A percentile compares a stretch with the other conserved stretches of the same genome.
Evolutionary conservation across 1,140 invertebrate genomes (phyloP).

Genomic region (Ostrea edulis): DNA sequence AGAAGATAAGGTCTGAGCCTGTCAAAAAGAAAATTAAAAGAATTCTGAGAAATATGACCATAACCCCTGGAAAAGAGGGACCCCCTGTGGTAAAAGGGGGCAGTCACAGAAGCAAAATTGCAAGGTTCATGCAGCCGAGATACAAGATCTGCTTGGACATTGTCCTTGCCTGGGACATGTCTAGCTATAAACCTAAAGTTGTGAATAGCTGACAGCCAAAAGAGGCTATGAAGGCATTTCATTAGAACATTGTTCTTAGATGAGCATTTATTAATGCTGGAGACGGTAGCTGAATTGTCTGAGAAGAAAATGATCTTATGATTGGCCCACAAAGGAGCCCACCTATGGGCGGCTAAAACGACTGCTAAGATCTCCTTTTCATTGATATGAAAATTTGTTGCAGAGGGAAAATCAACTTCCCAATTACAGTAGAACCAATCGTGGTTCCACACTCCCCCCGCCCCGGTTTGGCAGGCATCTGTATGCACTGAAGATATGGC

Average conservation of each 20-base stretch:
- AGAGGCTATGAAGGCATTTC: too few relatives aligned
- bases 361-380: conserved; percentile 35
- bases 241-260: too few relatives aligned
- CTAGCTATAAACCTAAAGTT: too few relatives aligned
- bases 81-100: neutral
- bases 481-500: neutral
- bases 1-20: neutral
- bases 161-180: too few relatives aligned
- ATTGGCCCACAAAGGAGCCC: conserved; percentile 2
- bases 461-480: too few relatives aligned
- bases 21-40: too few relatives aligned
- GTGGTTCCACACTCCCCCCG: neutral
- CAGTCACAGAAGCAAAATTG: neutral
- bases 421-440: conserved; percentile 42
- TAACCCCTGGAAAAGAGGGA: neutral
- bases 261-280: too few relatives aligned
- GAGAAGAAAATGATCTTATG: neutral
- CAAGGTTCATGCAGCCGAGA: too few relatives aligned
- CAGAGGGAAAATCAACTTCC: neutral
- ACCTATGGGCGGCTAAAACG: neutral
- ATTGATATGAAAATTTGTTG: conserved; percentile 39
- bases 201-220: too few relatives aligned
- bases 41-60: neutral
- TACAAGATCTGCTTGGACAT: too few relatives aligned
- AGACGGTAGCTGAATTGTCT: too few relatives aligned